Conservation (phyloP, 2,113 vertebrate species). For the Diglossa brunneiventris region DNA sequence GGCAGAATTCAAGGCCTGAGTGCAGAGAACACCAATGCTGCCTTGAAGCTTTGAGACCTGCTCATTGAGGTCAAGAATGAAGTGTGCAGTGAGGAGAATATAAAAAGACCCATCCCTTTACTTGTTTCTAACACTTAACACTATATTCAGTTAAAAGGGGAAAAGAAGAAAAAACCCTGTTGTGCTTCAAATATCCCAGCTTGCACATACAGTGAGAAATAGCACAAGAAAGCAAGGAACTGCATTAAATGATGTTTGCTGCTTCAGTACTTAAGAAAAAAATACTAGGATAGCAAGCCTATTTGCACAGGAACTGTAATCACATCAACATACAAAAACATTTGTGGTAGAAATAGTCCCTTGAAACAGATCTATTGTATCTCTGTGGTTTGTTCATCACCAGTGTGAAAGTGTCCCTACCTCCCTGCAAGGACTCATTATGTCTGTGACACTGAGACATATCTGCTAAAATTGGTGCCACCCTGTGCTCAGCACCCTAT, state of each 20-base stretch:
- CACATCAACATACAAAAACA: not conserved
- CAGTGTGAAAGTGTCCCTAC: rapidly evolving
- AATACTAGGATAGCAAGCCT: not conserved
- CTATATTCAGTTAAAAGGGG: not conserved
- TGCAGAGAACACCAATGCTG: not conserved
- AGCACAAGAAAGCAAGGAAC: not conserved
- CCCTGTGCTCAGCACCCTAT: not conserved
- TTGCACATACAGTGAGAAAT: not conserved
- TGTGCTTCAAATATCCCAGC: not conserved
- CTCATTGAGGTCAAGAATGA: not conserved
- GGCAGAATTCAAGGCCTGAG: not conserved
- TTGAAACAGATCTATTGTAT: not conserved
- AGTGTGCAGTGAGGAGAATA: not conserved
- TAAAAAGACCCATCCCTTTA: not conserved
- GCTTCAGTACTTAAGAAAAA: not conserved
- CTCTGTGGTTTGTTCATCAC: not conserved
- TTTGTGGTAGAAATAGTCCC: not conserved
- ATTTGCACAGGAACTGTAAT: not conserved
- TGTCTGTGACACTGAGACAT: not conserved
- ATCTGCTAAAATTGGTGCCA: not conserved
- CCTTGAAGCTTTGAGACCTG: not conserved
- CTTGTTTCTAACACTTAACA: not conserved
- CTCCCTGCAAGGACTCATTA: not conserved
- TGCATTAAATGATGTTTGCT: not conserved
- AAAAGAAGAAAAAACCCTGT: rapidly evolving